Evolutionary conservation across 92 coral and sea anemone genomes (phyloP).

Genomic region (Anthopleura xanthogrammica): DNA sequence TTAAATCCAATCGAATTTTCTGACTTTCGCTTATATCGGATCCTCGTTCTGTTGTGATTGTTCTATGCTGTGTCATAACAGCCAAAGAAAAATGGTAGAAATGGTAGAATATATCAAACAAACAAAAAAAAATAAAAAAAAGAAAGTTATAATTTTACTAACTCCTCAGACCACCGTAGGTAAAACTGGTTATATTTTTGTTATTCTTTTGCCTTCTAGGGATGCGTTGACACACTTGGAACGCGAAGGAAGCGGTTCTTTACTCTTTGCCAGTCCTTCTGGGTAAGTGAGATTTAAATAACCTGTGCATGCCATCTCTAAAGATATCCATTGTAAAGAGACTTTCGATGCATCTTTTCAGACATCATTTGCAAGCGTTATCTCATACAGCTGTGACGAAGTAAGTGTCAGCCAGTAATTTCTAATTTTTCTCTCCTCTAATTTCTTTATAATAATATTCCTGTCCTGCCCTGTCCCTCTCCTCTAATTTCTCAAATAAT

Average conservation of each 20-base stretch:
- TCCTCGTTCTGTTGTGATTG: background rate
- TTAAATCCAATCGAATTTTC: too few relatives aligned
- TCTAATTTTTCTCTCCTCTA: background rate
- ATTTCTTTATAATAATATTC: background rate
- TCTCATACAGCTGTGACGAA: background rate
- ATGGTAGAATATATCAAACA: too few relatives aligned
- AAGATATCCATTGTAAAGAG: too few relatives aligned
- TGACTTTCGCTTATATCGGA: too few relatives aligned
- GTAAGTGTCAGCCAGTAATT: background rate
- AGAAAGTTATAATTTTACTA: too few relatives aligned
- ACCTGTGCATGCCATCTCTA: too few relatives aligned
- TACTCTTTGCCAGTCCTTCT: slow-evolving; percentile 55
- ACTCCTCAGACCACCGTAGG: too few relatives aligned
- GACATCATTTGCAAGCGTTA: slow-evolving; percentile 10
- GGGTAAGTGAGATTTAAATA: slow-evolving; percentile 35
- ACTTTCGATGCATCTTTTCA: background rate
- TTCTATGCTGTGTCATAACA: too few relatives aligned
- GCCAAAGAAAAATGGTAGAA: too few relatives aligned
- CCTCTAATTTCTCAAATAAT: too few relatives aligned
- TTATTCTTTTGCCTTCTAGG: slow-evolving; percentile 19
- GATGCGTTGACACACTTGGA: slow-evolving; percentile 83
- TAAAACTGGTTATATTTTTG: background rate
- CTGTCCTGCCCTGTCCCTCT: background rate
- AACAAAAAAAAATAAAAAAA: too few relatives aligned
- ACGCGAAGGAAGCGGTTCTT: slow-evolving; percentile 73